Conservation (phyloP, 2,888 invertebrate genomes). For the Scaptomyza flava region DNA sequence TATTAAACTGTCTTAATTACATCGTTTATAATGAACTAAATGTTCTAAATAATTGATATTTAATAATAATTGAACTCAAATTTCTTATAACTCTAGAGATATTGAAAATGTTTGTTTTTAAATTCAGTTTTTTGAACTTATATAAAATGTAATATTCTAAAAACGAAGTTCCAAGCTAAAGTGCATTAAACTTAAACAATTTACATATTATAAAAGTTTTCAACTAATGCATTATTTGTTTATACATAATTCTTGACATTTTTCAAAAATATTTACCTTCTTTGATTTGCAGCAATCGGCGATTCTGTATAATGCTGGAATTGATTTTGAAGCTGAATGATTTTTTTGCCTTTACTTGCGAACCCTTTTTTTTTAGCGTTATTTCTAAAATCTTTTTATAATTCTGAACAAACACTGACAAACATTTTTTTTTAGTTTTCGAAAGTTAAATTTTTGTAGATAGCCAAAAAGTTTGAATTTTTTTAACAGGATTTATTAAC, state of each 20-base stretch:
- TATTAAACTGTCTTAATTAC: background rate
- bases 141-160: too few species aligned
- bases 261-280: too few species aligned
- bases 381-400: too few species aligned
- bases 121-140: too few species aligned
- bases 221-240: too few species aligned
- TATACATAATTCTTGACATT: background rate
- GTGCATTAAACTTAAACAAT: too few species aligned
- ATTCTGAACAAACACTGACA: background rate
- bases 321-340: background rate
- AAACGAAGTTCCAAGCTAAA: too few species aligned
- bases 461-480: constrained; percentile 9
- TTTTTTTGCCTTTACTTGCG: constrained; percentile 4
- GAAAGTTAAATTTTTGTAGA: constrained; percentile 13
- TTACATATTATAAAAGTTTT: too few species aligned
- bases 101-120: too few species aligned
- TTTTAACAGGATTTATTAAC: background rate
- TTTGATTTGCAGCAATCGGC: background rate
- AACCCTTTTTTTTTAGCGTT: too few species aligned
- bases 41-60: background rate
- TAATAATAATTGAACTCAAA: too few species aligned
- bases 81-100: too few species aligned
- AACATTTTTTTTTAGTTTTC: constrained; percentile 18
- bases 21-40: background rate
- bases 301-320: background rate